Base-by-base conservation (phyloP, 2,888 invertebrate genomes). In the Rhamnusium bicolor region DNA sequence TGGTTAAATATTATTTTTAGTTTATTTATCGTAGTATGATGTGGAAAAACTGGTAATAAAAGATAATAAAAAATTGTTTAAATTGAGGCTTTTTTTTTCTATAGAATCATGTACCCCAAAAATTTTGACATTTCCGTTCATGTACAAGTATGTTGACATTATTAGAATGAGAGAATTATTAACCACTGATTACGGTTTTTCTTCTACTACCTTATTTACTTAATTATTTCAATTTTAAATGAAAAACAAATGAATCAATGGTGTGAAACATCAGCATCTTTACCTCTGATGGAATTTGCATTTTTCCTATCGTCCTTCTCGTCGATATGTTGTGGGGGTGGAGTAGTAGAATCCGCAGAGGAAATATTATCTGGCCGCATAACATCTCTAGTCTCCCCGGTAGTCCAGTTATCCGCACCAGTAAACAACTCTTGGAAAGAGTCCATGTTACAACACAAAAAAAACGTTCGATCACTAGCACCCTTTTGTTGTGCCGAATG, bases 211-310 rank as follows among this genome's bases (percentile, higher is more conserved):
- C 29, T 8, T 12, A 8, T 5, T 5, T 5, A 29, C 4, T 40
- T n/a, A 40, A 40, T 40, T 40, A 40, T 12, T 0, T 40, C 12
- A 40, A 40, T 40, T 12, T 2, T n/a, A 40, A 40, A 32, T 1
- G 29, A 32, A 10, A 6, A 32, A 32, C 5, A 10, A 32, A 32
- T 1, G 12, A 10, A 32, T 32, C 32, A 40, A 0, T n/a, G 40
- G 40, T 40, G 40, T 40, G n/a, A n/a, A n/a, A 2, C 14, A 2
- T 24, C 12, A 16, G 27, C 1, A 58, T 29, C 16, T 61, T 77
- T 83, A 93, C 93, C 93, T 92, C 92, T 88, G 79, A 93, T 93
- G 63, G 92, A 92, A 85, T 92, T 93, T 68, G 91, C 91, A 74
- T 90, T 90, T 85, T 91, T 92, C 85, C 90, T 89, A 80, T 91